A percentile compares a stretch with the other conserved stretches of the same genome.
phyloP scores from a whole-genome alignment of 2,113 vertebrate species.

The Mustelus asterias region DNA sequence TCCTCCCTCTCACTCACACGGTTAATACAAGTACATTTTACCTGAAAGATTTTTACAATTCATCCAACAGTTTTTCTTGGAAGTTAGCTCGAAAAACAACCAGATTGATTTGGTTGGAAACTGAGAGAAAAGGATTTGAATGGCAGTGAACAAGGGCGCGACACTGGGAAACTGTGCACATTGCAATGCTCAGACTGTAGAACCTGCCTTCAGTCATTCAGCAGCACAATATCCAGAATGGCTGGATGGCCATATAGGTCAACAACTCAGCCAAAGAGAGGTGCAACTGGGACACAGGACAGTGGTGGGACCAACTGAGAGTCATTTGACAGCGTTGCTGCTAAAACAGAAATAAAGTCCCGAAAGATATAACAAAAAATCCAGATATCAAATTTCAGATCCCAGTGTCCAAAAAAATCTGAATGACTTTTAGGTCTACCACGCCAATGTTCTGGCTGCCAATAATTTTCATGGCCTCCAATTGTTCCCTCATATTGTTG shows the following conservation, averaged over 20 bases:
- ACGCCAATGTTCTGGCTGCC: neutral
- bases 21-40: neutral
- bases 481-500: neutral
- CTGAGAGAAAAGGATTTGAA: neutral
- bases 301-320: neutral
- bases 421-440: neutral
- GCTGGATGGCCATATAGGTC: neutral
- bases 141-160: neutral
- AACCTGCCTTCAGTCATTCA: neutral
- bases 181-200: neutral
- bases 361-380: neutral
- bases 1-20: neutral
- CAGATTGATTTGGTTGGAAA: neutral
- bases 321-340: neutral
- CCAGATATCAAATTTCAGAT: neutral
- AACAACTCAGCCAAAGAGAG: neutral
- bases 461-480: neutral
- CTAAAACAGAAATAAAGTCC: neutral
- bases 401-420: neutral
- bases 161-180: neutral
- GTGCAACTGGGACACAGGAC: neutral
- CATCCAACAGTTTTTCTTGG: neutral
- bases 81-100: neutral
- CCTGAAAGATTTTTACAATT: neutral
- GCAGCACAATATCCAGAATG: neutral